Evolutionary conservation across 2,888 invertebrate species (phyloP), one percentile per base, ranked within the genome.

Genomic region (Pollenia angustigena): DNA sequence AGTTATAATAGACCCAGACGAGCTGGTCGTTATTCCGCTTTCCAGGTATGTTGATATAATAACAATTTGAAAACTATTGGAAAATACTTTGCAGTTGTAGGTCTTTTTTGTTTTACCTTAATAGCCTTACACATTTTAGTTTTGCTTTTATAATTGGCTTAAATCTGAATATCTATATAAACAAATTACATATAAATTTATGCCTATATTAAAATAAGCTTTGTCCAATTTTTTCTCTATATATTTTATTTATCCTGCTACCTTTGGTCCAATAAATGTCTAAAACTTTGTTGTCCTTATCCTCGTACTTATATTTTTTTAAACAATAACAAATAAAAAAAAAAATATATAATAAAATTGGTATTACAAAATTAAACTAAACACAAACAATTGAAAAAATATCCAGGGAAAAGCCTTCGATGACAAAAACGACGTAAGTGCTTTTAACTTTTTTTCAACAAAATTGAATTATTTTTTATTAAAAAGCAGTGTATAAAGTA

Each of bases 1-100:
- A 99, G 99, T 0, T 98, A 98, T 92, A 99, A 98, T 93, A 94
- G 99, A 66, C 99, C 99, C 0, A 94, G 98, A 54, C 96, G 97
- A 90, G 98, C 97, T 72, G 98, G 98, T 62, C 95, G 99, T 87
- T 99, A 99, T 94, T 99, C 99, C 0, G 98, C 99, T 40, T 99
- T 99, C 94, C 99, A 99, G 96, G 99, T 97, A 94, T 90, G 91
- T 90, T 88, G 18, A 32, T 32, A 54, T 69, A 9, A 12, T 40
- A 48, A 9, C 10, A 32, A 14, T 3, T 66, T 23, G 6, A 6
- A 58, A 46, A 58, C n/a, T 48, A 60, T n/a, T 42, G 52, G 12
- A n/a, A 44, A 46, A 44, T 52, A 58, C 64, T 71, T 48, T n/a
- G 11, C n/a, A 64, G 54, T 44, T 85, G 42, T 79, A 83, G 82